These are phyloP conservation scores for Epizoanthus illoricatus DNA, from an alignment of 92 coral and sea anemone species.

Conservation along the genomic window DNA sequence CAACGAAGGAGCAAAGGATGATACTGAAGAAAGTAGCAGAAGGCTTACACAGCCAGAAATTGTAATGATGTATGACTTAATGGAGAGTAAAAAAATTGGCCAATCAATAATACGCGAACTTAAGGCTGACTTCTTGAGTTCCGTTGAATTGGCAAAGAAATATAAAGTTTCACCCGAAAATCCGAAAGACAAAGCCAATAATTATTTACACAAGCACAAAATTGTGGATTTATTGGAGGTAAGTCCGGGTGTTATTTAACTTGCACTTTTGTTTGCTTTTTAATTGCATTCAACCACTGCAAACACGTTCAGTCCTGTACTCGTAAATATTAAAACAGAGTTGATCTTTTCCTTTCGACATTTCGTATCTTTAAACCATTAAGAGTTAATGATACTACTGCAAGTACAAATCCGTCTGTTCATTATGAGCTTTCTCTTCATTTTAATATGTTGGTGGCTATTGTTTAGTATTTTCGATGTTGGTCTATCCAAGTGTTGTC, in stretches of 20 bases:
- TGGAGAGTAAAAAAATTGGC: neutral
- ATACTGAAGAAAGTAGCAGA: neutral
- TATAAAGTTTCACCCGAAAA: neutral
- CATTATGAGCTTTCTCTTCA: too few species aligned
- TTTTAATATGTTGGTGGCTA: neutral
- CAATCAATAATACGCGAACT: slow-evolving; percentile 2
- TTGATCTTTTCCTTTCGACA: neutral
- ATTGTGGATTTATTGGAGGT: slow-evolving; percentile 27
- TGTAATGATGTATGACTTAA: neutral
- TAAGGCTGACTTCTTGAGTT: slow-evolving; percentile 10
- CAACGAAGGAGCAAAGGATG: neutral
- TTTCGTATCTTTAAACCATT: neutral
- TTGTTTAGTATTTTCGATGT: too few species aligned
- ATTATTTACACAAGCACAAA: slow-evolving; percentile 23
- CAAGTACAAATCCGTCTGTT: too few species aligned
- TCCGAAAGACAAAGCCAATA: slow-evolving; percentile 23
- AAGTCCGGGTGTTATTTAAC: neutral
- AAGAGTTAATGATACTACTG: too few species aligned
- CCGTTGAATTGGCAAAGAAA: slow-evolving; percentile 5
- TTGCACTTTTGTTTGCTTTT: neutral
- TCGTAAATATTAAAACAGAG: neutral
- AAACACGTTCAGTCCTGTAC: neutral
- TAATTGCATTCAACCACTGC: neutral
- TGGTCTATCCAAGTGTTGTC: neutral
- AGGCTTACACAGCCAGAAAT: neutral